These are phyloP conservation scores for Jaculus jaculus DNA, from an alignment of 2,113 vertebrate species.

Conservation along the genomic window DNA sequence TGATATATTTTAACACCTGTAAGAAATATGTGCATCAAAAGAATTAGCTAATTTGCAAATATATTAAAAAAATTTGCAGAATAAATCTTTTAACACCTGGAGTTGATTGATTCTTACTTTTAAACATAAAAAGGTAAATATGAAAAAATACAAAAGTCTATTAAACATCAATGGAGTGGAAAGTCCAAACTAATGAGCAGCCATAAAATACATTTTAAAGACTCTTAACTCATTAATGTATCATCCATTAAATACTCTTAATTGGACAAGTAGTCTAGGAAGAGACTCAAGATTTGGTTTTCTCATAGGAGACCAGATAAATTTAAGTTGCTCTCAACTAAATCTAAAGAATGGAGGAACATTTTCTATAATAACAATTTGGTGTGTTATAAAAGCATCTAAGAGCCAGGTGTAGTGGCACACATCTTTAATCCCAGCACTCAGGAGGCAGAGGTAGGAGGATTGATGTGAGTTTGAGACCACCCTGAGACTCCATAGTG, in stretches of 20 bases:
- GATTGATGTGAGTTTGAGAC: too few relatives aligned
- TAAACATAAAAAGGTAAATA: background rate
- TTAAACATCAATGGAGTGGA: background rate
- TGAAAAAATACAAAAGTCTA: background rate
- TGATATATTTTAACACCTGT: background rate
- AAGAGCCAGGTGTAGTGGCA: too few relatives aligned
- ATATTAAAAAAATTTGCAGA: background rate
- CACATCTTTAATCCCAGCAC: too few relatives aligned
- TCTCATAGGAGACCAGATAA: background rate
- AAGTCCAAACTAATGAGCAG: background rate
- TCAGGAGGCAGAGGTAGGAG: too few relatives aligned
- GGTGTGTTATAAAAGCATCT: background rate
- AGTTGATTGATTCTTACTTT: background rate
- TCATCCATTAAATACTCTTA: background rate
- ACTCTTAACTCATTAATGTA: background rate
- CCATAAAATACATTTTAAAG: background rate
- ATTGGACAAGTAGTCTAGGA: background rate
- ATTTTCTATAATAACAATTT: background rate
- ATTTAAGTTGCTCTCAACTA: constrained; percentile 28
- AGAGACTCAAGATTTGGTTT: background rate
- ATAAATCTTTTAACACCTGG: background rate
- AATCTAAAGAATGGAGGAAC: background rate
- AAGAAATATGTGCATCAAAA: constrained; percentile 33
- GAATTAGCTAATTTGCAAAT: background rate
- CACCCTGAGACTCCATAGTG: too few relatives aligned